These are phyloP conservation scores for Notospermus geniculatus DNA, from an alignment of 1,140 invertebrate species.

Conservation along the genomic window DNA sequence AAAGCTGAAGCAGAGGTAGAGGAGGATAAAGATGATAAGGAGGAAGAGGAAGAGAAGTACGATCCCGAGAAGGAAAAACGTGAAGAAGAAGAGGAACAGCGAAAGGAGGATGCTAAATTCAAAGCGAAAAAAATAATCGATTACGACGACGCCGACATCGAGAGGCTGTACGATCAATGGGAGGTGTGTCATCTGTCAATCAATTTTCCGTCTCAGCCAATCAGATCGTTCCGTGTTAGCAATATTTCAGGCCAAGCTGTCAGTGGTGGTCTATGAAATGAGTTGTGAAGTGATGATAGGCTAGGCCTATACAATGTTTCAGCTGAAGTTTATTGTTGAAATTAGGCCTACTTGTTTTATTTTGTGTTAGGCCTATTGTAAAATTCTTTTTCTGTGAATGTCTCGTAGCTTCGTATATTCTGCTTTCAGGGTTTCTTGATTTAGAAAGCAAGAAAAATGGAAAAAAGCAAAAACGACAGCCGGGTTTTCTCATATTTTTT, in stretches of 20 bases:
- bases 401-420: not conserved
- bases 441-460: too few species aligned
- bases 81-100: slow-evolving; percentile 16
- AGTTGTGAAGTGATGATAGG: not conserved
- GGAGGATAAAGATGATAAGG: slow-evolving; percentile 14
- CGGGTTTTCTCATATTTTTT: too few species aligned
- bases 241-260: not conserved
- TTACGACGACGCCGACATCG: slow-evolving; percentile 90
- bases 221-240: not conserved
- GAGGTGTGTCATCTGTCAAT: slow-evolving; percentile 64
- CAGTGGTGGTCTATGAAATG: not conserved
- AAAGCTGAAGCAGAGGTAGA: slow-evolving; percentile 18
- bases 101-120: slow-evolving; percentile 32
- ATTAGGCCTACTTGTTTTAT: not conserved
- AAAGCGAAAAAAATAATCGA: slow-evolving; percentile 69
- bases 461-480: too few species aligned
- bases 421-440: too few species aligned
- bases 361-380: not conserved
- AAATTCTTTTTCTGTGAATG: not conserved
- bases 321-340: too few species aligned
- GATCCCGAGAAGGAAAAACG: slow-evolving; percentile 5
- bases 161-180: slow-evolving; percentile 92
- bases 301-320: not conserved
- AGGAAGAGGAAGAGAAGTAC: slow-evolving; percentile 42
- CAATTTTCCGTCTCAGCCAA: not conserved